Evolutionary conservation across 2,888 invertebrate genomes (phyloP).

Genomic region (Lepidocyrtinus sp.): DNA sequence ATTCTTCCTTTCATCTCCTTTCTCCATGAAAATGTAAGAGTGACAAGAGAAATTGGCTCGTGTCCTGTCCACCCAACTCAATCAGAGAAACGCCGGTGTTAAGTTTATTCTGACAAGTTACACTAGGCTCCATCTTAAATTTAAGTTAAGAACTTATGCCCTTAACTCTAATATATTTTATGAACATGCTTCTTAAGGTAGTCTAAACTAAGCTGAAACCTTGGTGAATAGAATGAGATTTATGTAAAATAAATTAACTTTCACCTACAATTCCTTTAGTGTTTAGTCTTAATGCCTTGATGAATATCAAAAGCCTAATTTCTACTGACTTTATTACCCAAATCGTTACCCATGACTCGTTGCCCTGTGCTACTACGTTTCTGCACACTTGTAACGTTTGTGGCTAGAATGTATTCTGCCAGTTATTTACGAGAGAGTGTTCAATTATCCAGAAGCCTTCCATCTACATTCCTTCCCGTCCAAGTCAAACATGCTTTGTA

Average conservation of each 20-base stretch:
- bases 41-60: neutral
- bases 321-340: no score
- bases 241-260: neutral
- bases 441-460: conserved; percentile 10
- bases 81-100: neutral
- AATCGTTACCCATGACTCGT: neutral
- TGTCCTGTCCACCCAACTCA: neutral
- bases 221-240: no score
- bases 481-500: neutral
- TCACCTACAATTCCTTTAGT: no score
- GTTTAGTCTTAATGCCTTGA: neutral
- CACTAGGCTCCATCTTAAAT: neutral
- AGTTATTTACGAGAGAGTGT: neutral
- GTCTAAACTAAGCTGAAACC: no score
- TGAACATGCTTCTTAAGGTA: no score
- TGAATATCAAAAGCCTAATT: neutral
- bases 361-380: neutral
- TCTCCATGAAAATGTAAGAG: no score
- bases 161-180: no score
- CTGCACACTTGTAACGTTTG: neutral
- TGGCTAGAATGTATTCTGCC: no score
- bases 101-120: neutral
- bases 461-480: conserved; percentile 3
- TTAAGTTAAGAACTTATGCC: neutral
- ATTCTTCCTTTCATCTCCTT: neutral